Evolutionary conservation across 2,888 invertebrate species (phyloP), one percentile per base, ranked within the genome.

Genomic region (Trichogramma dendrolimi): DNA sequence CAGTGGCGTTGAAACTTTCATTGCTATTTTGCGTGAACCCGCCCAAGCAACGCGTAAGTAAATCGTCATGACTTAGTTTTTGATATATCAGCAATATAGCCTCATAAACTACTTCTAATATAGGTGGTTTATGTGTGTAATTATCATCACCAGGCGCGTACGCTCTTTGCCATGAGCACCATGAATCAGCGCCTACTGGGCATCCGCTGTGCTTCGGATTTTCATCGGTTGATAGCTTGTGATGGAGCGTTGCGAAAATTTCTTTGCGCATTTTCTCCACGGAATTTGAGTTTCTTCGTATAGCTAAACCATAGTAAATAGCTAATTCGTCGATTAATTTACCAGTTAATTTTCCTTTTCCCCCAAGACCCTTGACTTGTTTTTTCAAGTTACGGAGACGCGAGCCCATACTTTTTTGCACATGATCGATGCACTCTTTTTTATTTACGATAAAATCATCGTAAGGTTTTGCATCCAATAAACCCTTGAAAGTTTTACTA

Each of bases 91-190:
- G 62, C 4, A 53, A 49, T 8, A 62, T 27, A 39, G 63, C 58
- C 6, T 60, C 43, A 14, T 55, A 61, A 42, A 66, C 61, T 49
- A 55, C 14, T 14, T 49, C 6, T 1, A 40, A 27, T 1, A 64
- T 53, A 58, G 56, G 57, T 10, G 39, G 44, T 49, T 67, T 64
- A 47, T 67, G 65, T 40, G 50, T 11, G 47, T 63, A 67, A n/a
- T n/a, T n/a, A n/a, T n/a, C n/a, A n/a, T n/a, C n/a, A 42, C 48
- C 55, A 3, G 43, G 7, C 7, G 67, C 65, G 52, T 61, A 62
- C 1, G 62, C 59, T 50, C 50, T 60, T 55, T 67, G 67, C 67
- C 66, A 69, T 27, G 66, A 52, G 50, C 68, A 69, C 68, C 68
- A 70, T 27, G 64, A 67, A 46, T 67, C 61, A 14, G 40, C 58